A percentile compares a stretch with the other conserved stretches of the same genome.
phyloP scores from a whole-genome alignment of 2,113 vertebrate genomes.

The Onychostruthus taczanowskii region DNA sequence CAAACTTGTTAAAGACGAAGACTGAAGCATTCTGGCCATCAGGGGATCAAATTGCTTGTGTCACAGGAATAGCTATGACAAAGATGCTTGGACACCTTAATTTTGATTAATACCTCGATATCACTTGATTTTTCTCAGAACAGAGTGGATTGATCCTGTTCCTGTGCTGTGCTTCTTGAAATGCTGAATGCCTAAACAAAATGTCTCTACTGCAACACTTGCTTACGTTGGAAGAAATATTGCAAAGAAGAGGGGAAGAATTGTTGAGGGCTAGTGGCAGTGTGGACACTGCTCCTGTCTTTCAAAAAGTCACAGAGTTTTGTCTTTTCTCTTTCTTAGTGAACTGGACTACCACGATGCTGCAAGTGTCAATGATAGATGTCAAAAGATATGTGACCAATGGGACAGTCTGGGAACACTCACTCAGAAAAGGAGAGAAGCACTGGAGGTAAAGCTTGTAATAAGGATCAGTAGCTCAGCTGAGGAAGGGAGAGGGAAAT shows the following conservation, averaged over 20 bases:
- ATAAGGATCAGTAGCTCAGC: background rate
- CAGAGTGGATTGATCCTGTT: background rate
- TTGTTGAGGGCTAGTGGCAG: background rate
- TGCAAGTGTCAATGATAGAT: conserved; percentile 90
- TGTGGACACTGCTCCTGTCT: background rate
- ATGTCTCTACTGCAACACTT: background rate
- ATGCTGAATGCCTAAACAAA: background rate
- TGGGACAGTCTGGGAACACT: conserved; percentile 96
- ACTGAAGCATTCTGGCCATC: background rate
- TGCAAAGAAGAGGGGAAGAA: background rate
- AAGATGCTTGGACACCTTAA: background rate
- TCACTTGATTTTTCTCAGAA: background rate
- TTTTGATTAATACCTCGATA: background rate
- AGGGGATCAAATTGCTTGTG: background rate
- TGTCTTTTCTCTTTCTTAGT: conserved; percentile 50
- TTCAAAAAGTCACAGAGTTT: conserved; percentile 10
- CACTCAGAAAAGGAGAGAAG: conserved; percentile 94
- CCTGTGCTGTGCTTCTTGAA: background rate
- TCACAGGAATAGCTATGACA: background rate
- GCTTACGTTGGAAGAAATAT: background rate
- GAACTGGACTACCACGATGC: conserved; percentile 96
- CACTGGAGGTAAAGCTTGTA: conserved; percentile 82
- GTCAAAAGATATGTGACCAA: conserved; percentile 96
- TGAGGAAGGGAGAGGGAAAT: background rate
- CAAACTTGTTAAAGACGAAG: background rate